Base-by-base conservation (phyloP, 2,797 vertebrate genomes). In the Coreius guichenoti region DNA sequence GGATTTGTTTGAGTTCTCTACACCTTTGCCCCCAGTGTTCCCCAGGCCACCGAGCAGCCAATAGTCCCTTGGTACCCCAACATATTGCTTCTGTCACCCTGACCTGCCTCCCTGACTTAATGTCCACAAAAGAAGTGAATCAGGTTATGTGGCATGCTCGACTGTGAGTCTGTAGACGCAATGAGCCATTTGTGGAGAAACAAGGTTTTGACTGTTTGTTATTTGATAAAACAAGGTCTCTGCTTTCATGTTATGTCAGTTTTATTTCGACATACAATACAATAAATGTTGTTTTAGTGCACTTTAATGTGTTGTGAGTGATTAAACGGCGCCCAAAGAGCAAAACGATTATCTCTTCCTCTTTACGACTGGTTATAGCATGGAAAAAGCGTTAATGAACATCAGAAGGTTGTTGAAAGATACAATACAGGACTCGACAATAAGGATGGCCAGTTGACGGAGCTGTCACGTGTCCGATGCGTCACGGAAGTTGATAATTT, bases 1-100 rank as follows among this genome's bases (percentile, higher is more conserved):
- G 70, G 88, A 91, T 94, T 95, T 95, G 93, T 95, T 95, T 93
- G 92, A 94, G 91, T 92, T 94, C 89, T 91, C 90, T 87, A 84
- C 90, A 91, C 91, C 65, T 61, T 90, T 89, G 92, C 91, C 90
- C 88, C 58, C 74, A 74, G 21, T 91, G 90, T 89, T 91, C 92
- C 90, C 90, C 88, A 54, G 89, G 91, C 90, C 95, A 88, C 94
- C 88, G 81, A 92, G 93, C 93, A 92, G 86, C 29, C 19, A 89
- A 87, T 94, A 95, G 94, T 95, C 94, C 94, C 90, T 74, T 43
- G 87, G 91, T 90, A 90, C 86, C 67, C 76, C 90, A 93, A 85
- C 93, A 92, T 94, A 95, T 93, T 93, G 94, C 84, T 88, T 90
- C 90, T 88, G 92, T 94, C 94, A 92, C 87, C 87, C 86, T 68